Percentiles rank a stretch among this genome's conserved stretches.
These are phyloP conservation scores for Beroe ovata DNA, from an alignment of 37 sponge, comb jelly and placozoan genomes.

Conservation along the genomic window DNA sequence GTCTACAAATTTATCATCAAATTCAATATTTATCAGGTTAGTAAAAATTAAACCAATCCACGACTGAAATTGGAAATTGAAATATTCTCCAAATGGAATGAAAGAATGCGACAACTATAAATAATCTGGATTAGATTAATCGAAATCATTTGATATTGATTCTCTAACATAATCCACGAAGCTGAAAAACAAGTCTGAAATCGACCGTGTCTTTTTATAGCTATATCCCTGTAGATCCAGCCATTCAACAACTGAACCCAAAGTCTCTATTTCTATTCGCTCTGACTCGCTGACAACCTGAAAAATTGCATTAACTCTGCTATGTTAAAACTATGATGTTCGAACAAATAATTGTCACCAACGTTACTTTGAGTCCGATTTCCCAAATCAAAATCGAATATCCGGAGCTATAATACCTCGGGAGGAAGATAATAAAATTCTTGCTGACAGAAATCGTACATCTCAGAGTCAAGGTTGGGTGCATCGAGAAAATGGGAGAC, in stretches of 20 bases:
- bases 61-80: no score
- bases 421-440: slow-evolving; percentile 9
- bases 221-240: neutral
- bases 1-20: no score
- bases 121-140: no score
- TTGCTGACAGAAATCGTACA: slow-evolving; percentile 19
- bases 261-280: neutral
- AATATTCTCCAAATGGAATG: no score
- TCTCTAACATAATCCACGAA: neutral
- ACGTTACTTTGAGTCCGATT: neutral
- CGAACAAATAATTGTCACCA: neutral
- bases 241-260: neutral
- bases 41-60: no score
- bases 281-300: neutral
- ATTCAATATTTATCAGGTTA: no score
- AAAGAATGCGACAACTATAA: no score
- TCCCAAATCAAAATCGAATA: neutral
- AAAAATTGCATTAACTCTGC: no score
- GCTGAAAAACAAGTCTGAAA: neutral
- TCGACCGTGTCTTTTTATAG: neutral
- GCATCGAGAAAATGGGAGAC: slow-evolving; percentile 43
- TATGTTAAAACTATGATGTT: neutral
- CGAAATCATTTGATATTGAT: no score
- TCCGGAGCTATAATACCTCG: neutral
- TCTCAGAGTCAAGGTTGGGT: neutral